These are phyloP conservation scores for Drosophila ohnishii DNA, from an alignment of 1,140 invertebrate genomes.

Conservation along the genomic window DNA sequence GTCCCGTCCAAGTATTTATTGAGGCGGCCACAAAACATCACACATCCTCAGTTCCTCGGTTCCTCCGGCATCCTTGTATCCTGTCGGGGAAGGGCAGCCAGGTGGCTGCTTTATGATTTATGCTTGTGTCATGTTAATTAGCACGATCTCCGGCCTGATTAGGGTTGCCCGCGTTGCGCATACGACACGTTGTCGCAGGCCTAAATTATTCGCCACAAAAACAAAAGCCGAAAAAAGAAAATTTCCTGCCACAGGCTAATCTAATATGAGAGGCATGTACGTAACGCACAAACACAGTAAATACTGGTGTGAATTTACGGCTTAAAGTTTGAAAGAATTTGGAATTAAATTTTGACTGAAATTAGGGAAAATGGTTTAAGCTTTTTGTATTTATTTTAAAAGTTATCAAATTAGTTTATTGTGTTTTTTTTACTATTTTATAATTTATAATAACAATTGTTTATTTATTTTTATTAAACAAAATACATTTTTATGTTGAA, in stretches of 20 bases:
- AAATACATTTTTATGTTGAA: too few relatives aligned
- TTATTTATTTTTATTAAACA: too few relatives aligned
- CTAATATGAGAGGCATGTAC: slow-evolving; percentile 14
- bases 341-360: not conserved
- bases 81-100: slow-evolving; percentile 3
- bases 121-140: slow-evolving; percentile 70
- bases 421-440: too few relatives aligned
- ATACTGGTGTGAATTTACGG: not conserved
- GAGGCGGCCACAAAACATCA: slow-evolving; percentile 18
- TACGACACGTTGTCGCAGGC: slow-evolving; percentile 40
- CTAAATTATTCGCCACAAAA: slow-evolving; percentile 20
- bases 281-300: slow-evolving; percentile 14
- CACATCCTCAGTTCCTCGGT: not conserved
- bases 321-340: not conserved
- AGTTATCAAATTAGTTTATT: too few relatives aligned
- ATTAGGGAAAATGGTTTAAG: not conserved
- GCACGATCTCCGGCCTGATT: slow-evolving; percentile 46
- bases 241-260: slow-evolving; percentile 15
- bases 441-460: too few relatives aligned
- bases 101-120: slow-evolving; percentile 53
- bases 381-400: not conserved
- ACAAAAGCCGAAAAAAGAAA: not conserved
- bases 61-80: not conserved
- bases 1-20: slow-evolving; percentile 59
- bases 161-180: slow-evolving; percentile 39